Evolutionary conservation across 2,888 invertebrate species (phyloP).

Genomic region (Trilocha varians): DNA sequence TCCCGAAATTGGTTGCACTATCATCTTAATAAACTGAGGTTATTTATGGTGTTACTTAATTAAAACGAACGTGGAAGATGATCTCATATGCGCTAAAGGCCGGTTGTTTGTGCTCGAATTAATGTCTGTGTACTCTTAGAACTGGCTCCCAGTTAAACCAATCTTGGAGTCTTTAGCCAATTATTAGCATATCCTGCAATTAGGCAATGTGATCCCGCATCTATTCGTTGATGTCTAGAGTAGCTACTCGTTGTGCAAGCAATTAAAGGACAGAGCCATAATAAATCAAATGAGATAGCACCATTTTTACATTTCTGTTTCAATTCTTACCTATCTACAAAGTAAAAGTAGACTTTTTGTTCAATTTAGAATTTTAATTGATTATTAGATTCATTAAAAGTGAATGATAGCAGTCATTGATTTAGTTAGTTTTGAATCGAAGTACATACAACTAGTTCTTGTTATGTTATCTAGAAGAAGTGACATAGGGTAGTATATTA

Average conservation of each 20-base stretch:
- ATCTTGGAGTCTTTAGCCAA: conserved; percentile 50
- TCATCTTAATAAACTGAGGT: background rate
- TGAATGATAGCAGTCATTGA: no score
- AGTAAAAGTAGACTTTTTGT: no score
- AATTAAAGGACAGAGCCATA: no score
- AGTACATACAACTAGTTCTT: no score
- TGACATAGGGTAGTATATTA: no score
- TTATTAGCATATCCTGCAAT: conserved; percentile 66
- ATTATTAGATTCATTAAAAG: no score
- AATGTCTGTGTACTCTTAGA: background rate
- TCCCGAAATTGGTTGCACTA: background rate
- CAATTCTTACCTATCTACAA: no score
- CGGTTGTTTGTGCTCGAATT: background rate
- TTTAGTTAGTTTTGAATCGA: no score
- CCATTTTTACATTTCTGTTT: no score
- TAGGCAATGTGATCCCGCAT: conserved; percentile 37
- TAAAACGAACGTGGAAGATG: background rate
- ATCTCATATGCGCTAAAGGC: background rate
- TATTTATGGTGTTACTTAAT: background rate
- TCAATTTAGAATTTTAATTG: no score
- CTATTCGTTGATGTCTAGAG: conserved; percentile 13
- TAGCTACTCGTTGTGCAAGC: background rate
- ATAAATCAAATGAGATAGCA: no score
- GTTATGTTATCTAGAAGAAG: no score
- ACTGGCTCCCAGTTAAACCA: conserved; percentile 31